Percentiles rank a stretch among this genome's conserved stretches.
Conservation (phyloP, 2,888 invertebrate species). For the Rugalucina vietnamica region DNA sequence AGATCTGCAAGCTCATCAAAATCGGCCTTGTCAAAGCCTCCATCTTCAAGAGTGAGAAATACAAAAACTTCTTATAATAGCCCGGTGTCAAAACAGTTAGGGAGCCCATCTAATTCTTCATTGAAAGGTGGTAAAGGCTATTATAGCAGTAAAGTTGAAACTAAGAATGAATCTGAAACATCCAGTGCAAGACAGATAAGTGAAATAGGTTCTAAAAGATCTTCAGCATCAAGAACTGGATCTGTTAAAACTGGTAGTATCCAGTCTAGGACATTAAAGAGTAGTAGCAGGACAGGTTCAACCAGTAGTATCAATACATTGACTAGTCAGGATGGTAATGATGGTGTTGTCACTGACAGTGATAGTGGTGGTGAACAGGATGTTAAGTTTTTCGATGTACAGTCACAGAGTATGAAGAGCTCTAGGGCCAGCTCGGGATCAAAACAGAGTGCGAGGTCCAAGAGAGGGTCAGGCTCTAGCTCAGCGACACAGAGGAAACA, state of each 20-base stretch:
- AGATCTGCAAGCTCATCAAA: not conserved
- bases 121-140: not conserved
- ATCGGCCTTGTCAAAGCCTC: not conserved
- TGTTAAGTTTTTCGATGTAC: constrained; percentile 53
- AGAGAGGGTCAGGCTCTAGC: constrained; percentile 6
- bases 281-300: not conserved
- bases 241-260: not conserved
- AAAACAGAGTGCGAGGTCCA: not conserved
- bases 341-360: constrained; percentile 1
- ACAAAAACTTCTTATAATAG: not conserved
- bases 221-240: not conserved
- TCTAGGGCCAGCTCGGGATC: constrained; percentile 32
- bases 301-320: not conserved
- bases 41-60: not conserved
- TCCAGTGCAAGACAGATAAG: not conserved
- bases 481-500: constrained; percentile 3
- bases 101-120: not conserved
- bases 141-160: not conserved
- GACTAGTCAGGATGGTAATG: constrained; percentile 15
- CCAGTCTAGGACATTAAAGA: not conserved
- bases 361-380: constrained; percentile 44
- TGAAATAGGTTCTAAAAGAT: not conserved
- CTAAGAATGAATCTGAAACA: not conserved
- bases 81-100: not conserved
- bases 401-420: constrained; percentile 52